phyloP scores from a whole-genome alignment of 1,140 invertebrate species.

The Bombus soroeensis region DNA sequence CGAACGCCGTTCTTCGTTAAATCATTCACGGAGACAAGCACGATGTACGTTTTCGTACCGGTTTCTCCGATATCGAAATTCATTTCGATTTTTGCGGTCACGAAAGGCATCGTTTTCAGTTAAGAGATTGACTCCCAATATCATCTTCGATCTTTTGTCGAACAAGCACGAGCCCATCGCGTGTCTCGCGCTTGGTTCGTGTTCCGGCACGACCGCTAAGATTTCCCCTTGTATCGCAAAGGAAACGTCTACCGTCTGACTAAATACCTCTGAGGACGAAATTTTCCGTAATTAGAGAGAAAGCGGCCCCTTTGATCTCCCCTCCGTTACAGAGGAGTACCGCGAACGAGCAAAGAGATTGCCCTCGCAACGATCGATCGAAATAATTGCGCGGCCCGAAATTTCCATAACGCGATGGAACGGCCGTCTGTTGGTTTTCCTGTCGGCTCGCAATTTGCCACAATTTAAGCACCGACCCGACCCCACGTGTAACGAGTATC shows the following conservation, averaged over 20 bases:
- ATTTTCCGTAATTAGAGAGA: constrained; percentile 56
- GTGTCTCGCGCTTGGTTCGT: constrained; percentile 7
- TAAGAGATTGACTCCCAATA: background rate
- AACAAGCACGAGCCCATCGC: background rate
- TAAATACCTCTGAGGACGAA: constrained; percentile 47
- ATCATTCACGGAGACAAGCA: background rate
- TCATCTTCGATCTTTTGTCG: background rate
- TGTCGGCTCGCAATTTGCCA: background rate
- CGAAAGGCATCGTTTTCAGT: background rate
- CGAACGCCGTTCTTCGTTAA: background rate
- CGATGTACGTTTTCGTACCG: no score
- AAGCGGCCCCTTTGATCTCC: constrained; percentile 43
- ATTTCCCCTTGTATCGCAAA: background rate
- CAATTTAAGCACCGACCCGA: constrained; percentile 5
- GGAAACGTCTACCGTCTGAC: constrained; percentile 36
- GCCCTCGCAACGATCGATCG: constrained; percentile 36
- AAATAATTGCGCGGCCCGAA: constrained; percentile 36
- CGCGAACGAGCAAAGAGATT: constrained; percentile 39
- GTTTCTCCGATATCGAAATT: background rate
- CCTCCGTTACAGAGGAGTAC: constrained; percentile 13
- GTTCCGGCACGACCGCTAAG: background rate
- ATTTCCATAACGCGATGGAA: constrained; percentile 46
- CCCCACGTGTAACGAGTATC: background rate
- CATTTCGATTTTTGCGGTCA: background rate
- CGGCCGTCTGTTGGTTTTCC: constrained; percentile 6